Evolutionary conservation across 2,888 invertebrate species (phyloP).

Genomic region (Galeopsomyia nigrocyanea): DNA sequence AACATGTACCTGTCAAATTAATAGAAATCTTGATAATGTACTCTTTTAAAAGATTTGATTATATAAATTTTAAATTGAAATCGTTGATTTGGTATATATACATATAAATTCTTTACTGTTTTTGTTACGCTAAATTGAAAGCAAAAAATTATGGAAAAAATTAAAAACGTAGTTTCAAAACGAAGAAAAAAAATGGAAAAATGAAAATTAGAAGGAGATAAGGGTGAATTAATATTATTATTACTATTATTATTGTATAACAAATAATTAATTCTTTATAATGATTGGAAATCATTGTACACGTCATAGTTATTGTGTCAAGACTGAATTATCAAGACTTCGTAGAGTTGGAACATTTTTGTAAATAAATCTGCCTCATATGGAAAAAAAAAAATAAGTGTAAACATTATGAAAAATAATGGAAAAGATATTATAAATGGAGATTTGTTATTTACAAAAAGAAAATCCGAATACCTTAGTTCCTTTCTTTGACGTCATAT

Average conservation of each 20-base stretch:
- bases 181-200: conserved; percentile 3
- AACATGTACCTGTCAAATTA: conserved; percentile 44
- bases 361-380: conserved; percentile 62
- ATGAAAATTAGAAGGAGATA: conserved; percentile 36
- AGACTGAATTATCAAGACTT: conserved; percentile 66
- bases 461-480: conserved; percentile 38
- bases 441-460: conserved; percentile 38
- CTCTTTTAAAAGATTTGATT: conserved; percentile 33
- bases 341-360: conserved; percentile 63
- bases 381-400: conserved; percentile 57
- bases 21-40: conserved; percentile 26
- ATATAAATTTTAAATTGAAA: conserved; percentile 40
- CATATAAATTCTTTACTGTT: conserved; percentile 41
- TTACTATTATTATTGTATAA: conserved; percentile 47
- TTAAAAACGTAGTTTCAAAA: conserved; percentile 11
- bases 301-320: conserved; percentile 58
- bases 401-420: conserved; percentile 57
- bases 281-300: conserved; percentile 49
- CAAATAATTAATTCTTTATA: conserved; percentile 47
- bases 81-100: conserved; percentile 44
- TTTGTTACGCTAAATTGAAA: conserved; percentile 42
- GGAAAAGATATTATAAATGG: conserved; percentile 42
- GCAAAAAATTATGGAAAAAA: conserved; percentile 32
- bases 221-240: conserved; percentile 46
- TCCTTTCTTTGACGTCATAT: conserved; percentile 35